Percentiles rank a stretch among this genome's conserved stretches.
These are phyloP conservation scores for Vanacampus margaritifer DNA, from an alignment of 2,113 vertebrate species.

Conservation along the genomic window DNA sequence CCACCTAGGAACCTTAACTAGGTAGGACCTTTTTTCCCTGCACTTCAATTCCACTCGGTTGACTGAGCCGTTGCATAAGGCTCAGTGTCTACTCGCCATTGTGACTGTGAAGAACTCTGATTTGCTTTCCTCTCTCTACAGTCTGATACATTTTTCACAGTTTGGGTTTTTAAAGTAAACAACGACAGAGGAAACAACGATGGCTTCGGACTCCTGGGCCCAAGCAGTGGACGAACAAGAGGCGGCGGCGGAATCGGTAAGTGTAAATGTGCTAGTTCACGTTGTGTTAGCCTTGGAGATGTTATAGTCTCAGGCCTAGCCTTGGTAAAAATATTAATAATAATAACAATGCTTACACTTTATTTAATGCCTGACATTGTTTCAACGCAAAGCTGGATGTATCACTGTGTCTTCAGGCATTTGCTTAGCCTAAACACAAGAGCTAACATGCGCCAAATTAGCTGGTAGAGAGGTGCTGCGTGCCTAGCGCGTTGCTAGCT, in stretches of 20 bases:
- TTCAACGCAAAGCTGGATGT: neutral
- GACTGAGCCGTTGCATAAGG: conserved; percentile 23
- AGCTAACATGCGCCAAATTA: conserved; percentile 15
- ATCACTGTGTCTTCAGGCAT: neutral
- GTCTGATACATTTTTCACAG: neutral
- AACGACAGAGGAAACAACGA: conserved; percentile 40
- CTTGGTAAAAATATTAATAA: too few species aligned
- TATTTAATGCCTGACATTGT: neutral
- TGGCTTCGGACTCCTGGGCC: conserved; percentile 94
- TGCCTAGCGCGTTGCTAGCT: conserved; percentile 25
- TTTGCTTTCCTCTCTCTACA: conserved; percentile 1
- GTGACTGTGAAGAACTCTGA: conserved; percentile 43
- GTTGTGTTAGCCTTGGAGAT: conserved; percentile 32
- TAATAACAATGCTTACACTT: neutral
- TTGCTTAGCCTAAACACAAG: neutral
- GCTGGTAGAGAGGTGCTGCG: conserved; percentile 24
- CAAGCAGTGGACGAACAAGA: conserved; percentile 92
- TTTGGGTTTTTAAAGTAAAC: neutral
- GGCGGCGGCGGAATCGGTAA: conserved; percentile 89
- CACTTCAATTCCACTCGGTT: conserved; percentile 21
- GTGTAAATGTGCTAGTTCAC: conserved; percentile 33
- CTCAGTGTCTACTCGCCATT: conserved; percentile 61
- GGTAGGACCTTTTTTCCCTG: conserved; percentile 40
- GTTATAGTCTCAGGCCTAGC: neutral
- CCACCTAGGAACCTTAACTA: neutral